Evolutionary conservation across 1,140 invertebrate species (phyloP), one percentile per base, ranked within the genome.

Genomic region (Aphaenogaster floridana): DNA sequence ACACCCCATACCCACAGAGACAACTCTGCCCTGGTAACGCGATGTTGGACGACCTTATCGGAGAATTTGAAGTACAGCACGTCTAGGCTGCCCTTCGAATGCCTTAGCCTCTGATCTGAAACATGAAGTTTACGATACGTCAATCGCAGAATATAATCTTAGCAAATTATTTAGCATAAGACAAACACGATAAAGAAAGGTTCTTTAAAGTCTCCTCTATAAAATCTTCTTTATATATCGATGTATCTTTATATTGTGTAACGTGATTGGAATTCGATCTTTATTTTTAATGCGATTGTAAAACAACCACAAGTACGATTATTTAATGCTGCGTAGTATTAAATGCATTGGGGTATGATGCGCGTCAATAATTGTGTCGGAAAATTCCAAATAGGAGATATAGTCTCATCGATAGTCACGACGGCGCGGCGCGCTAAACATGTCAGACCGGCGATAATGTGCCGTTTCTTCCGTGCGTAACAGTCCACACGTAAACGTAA

Each of bases 51-150:
- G 39, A 96, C 93, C 85, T 96, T 96, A 68, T 96, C 95, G 45
- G 96, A 96, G 86, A 96, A 96, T 50, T 96, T 96, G 87, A 97
- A 97, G 89, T 96, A 96, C 59, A 96, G 90, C 48, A 96, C 94
- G 88, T 96, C 95, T 45, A 95, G 86, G 66, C 91, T 95, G 59
- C 95, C 93, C 57, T 95, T 94, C 17, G 94, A 94, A 85, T 96
- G 96, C 87, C 95, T 94, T 86, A 96, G 87, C 93, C 95, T 95
- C 66, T 94, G 95, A 94, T 96, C 96, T 96, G 94, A 9, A 84
- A 63, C 45, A 84, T n/a, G 36, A 81, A n/a, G 13, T 74, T 74
- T 11, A n/a, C 52, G 8, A 81, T 57, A 59, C n/a, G 28, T 83
- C 21, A 36, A 17, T 63, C 7, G 21, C 17, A 1, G 3, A 50